Evolutionary conservation across 2,888 invertebrate species (phyloP), one percentile per base, ranked within the genome.

Genomic region (Drosophila subquinaria): DNA sequence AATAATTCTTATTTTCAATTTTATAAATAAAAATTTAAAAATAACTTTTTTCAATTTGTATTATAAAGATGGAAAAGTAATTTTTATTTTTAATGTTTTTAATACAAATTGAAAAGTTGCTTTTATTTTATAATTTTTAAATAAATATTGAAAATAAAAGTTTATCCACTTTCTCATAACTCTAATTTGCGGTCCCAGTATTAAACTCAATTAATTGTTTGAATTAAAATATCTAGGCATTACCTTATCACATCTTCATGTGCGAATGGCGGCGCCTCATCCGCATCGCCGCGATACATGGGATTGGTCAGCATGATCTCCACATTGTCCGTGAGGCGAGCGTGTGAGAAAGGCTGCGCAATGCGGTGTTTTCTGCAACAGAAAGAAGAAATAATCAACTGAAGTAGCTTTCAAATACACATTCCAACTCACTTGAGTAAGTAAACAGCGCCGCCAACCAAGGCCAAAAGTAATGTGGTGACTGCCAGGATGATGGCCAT

Each of bases 321-420:
- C 90, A 97, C 96, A 93, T 96, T 97, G 93, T 97, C 97, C 67
- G 96, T 94, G 88, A 97, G 95, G 11, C 97, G 94, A 69, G 96
- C 95, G 93, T 97, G 97, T 81, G 95, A 95, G 92, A 97, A 97
- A 56, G 95, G 94, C 78, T 94, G 94, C 4, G 95, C 94, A 87
- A 93, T 92, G 78, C 92, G 91, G 80, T 92, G 90, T 90, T 92
- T 93, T 73, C 95, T 95, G 90, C 3, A 88, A 83, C 55, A 69
- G 17, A 23, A 55, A 50, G 5, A 42, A 20, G 3, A 4, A 36
- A 56, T 23, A 61, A 13, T 15, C n/a, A 5, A 0, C 5, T 11
- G 2, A 20, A 20, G 2, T 6, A 11, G 3, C 5, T 17, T 15
- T 3, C 4, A 3, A 13, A 17, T 10, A 8, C 0, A 27, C 13